phyloP scores from a whole-genome alignment of 1,140 invertebrate species.

The Kradibia gibbosae region DNA sequence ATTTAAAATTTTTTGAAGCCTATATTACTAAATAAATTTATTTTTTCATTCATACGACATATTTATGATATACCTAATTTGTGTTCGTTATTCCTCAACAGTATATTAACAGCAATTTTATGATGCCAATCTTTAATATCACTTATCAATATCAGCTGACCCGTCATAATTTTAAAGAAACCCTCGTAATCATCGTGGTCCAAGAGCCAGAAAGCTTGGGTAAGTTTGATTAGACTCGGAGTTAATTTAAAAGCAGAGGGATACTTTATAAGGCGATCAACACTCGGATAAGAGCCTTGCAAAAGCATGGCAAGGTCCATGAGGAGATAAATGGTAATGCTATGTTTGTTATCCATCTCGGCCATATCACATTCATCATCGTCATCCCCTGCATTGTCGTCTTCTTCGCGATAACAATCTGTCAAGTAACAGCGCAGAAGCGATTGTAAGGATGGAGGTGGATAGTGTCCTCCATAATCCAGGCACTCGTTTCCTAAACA shows the following conservation, averaged over 20 bases:
- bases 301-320: slow-evolving; percentile 82
- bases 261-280: slow-evolving; percentile 81
- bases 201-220: slow-evolving; percentile 88
- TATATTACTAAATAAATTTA: too few species aligned
- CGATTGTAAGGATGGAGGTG: slow-evolving; percentile 84
- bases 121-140: slow-evolving; percentile 77
- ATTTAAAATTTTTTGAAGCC: too few species aligned
- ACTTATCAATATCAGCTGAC: slow-evolving; percentile 61
- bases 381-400: slow-evolving; percentile 58
- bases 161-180: slow-evolving; percentile 66
- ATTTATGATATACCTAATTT: slow-evolving; percentile 58
- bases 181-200: slow-evolving; percentile 84
- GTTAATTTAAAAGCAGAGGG: slow-evolving; percentile 82
- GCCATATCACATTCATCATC: slow-evolving; percentile 6
- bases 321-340: slow-evolving; percentile 85
- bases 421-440: slow-evolving; percentile 83
- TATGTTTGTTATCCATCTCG: slow-evolving; percentile 80
- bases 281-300: slow-evolving; percentile 72
- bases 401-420: slow-evolving; percentile 62
- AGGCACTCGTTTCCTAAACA: slow-evolving; percentile 13
- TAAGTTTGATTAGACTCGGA: slow-evolving; percentile 80
- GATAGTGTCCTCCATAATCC: slow-evolving; percentile 77
- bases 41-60: too few species aligned
- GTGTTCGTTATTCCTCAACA: slow-evolving; percentile 74
- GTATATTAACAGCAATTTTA: slow-evolving; percentile 72